Evolutionary conservation across 2,888 invertebrate species (phyloP).

Genomic region (Minunthozetes semirufus): DNA sequence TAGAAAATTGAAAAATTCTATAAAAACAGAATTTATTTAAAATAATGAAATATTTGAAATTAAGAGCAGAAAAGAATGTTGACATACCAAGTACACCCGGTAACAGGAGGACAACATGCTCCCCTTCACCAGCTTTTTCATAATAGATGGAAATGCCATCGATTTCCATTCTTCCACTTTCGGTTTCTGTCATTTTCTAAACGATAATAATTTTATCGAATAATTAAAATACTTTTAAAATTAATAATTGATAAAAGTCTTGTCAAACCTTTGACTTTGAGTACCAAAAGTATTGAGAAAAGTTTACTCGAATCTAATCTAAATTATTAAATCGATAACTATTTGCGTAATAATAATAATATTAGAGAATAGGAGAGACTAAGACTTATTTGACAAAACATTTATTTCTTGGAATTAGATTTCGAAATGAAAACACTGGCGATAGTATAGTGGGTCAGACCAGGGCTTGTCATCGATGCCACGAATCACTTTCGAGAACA

Average conservation of each 20-base stretch:
- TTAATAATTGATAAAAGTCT: too few species aligned
- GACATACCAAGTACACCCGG: constrained; percentile 47
- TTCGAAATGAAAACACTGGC: neutral
- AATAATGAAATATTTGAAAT: too few species aligned
- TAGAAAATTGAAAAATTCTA: too few species aligned
- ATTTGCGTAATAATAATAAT: neutral
- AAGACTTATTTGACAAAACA: neutral
- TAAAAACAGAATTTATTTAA: too few species aligned
- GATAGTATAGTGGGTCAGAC: neutral
- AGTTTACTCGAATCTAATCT: neutral
- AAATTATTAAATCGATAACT: neutral
- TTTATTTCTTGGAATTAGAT: neutral
- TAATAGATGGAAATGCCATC: constrained; percentile 46
- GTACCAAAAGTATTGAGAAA: too few species aligned
- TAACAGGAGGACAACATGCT: constrained; percentile 46
- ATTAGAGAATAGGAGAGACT: neutral
- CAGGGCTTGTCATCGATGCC: constrained; percentile 23
- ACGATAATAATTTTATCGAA: neutral
- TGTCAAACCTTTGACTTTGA: too few species aligned
- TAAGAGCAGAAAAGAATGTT: neutral
- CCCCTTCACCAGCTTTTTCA: constrained; percentile 46
- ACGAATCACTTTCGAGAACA: neutral
- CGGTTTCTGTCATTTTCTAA: constrained; percentile 1
- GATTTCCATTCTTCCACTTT: constrained; percentile 39
- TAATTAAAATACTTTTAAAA: too few species aligned